Conservation (phyloP, 2,797 vertebrate genomes). For the Gymnothorax javanicus region DNA sequence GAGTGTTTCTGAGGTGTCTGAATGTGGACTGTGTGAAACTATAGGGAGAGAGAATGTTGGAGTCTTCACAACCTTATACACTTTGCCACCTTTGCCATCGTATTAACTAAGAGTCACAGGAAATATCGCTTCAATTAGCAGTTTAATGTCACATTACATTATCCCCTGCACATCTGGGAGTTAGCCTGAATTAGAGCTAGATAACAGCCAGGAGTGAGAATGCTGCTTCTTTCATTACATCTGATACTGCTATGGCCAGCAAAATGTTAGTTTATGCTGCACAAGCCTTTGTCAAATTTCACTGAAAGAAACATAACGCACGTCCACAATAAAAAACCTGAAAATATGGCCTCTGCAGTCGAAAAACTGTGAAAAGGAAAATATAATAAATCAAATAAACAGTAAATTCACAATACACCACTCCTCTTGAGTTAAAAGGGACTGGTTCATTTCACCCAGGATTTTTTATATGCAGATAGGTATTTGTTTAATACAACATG, state of each 20-base stretch:
- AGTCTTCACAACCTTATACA: conserved; percentile 26
- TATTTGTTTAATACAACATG: not conserved
- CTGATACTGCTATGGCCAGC: not conserved
- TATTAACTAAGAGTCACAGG: conserved; percentile 21
- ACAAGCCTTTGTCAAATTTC: not conserved
- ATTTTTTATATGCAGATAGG: not conserved
- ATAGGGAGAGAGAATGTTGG: not conserved
- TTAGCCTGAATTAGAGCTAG: not conserved
- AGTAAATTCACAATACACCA: conserved; percentile 6
- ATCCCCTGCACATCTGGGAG: not conserved
- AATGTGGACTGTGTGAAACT: conserved; percentile 14
- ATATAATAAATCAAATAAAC: conserved; percentile 9
- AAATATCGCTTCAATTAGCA: conserved; percentile 32
- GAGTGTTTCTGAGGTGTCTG: not conserved
- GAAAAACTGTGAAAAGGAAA: not conserved
- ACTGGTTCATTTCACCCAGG: conserved; percentile 12
- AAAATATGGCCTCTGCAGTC: not conserved
- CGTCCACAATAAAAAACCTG: not conserved
- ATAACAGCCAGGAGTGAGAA: conserved; percentile 1
- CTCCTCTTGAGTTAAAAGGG: not conserved
- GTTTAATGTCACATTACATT: conserved; percentile 21
- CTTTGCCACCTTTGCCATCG: conserved; percentile 8
- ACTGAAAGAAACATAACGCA: not conserved
- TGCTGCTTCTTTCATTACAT: not conserved
- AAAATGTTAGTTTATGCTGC: not conserved